phyloP scores from a whole-genome alignment of 2,797 vertebrate species.

The Falco cherrug region DNA sequence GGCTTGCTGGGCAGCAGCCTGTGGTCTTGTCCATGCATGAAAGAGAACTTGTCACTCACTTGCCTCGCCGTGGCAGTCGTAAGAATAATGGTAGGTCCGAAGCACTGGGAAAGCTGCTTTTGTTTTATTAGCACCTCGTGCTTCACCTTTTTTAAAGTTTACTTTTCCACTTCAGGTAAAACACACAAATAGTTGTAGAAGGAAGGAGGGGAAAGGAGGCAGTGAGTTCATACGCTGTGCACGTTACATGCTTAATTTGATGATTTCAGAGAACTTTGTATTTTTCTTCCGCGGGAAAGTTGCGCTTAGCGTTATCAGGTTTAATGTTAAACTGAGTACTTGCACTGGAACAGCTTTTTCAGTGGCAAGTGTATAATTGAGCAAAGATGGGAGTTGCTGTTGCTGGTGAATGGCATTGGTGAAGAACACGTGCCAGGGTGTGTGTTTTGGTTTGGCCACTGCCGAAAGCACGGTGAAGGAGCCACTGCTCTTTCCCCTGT shows the following conservation, averaged over 20 bases:
- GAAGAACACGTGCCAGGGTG: neutral
- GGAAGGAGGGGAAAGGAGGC: neutral
- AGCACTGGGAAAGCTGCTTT: neutral
- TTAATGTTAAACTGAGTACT: neutral
- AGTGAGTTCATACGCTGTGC: neutral
- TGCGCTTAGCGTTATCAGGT: neutral
- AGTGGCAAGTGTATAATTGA: neutral
- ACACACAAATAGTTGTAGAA: neutral
- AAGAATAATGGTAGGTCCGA: neutral
- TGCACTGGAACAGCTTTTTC: neutral
- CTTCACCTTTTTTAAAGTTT: neutral
- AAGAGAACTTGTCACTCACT: neutral
- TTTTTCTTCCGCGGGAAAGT: neutral
- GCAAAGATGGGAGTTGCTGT: neutral
- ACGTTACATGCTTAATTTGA: fast-evolving
- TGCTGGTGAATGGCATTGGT: neutral
- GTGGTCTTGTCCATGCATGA: neutral
- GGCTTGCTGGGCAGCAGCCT: neutral
- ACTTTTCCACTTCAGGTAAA: neutral
- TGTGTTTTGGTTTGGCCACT: neutral
- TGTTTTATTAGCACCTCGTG: neutral
- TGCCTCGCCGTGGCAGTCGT: neutral
- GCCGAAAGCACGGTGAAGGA: fast-evolving
- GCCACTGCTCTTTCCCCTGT: neutral
- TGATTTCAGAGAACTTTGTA: neutral